Percentiles rank a stretch among this genome's conserved stretches.
Conservation (phyloP, 2,797 vertebrate species). For the Chrysolophus pictus region DNA sequence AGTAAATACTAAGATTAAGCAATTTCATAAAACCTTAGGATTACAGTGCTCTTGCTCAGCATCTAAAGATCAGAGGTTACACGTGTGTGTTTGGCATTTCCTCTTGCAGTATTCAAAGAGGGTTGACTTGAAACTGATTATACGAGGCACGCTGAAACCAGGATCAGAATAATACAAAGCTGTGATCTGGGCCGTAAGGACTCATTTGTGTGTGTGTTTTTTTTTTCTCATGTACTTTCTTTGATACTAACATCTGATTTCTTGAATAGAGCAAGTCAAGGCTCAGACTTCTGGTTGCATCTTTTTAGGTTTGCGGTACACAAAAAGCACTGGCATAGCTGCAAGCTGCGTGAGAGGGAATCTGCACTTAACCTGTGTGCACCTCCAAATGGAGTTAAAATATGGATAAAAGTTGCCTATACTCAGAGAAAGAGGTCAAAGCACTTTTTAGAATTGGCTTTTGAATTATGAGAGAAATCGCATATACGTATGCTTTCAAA, state of each 20-base stretch:
- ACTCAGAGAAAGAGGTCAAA: not conserved
- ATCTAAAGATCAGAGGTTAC: constrained; percentile 61
- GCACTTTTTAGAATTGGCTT: not conserved
- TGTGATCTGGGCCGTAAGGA: constrained; percentile 40
- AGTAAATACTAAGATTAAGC: constrained; percentile 68
- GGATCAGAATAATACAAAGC: constrained; percentile 54
- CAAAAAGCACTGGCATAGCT: not conserved
- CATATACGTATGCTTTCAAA: not conserved
- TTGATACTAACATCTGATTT: constrained; percentile 62
- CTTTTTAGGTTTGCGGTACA: not conserved
- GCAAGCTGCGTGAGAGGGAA: not conserved
- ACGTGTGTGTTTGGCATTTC: constrained; percentile 33
- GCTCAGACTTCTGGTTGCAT: constrained; percentile 28
- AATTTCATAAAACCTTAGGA: constrained; percentile 67
- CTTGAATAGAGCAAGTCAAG: constrained; percentile 20
- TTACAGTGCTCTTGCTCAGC: constrained; percentile 53
- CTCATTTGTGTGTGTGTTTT: constrained; percentile 5
- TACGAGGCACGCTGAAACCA: not conserved
- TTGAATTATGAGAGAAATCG: not conserved
- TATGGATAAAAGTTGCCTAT: constrained; percentile 14
- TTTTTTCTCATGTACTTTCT: constrained; percentile 39
- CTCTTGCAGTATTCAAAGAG: constrained; percentile 36
- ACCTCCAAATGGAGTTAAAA: not conserved
- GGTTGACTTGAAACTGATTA: constrained; percentile 59
- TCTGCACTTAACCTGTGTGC: constrained; percentile 1